Evolutionary conservation across 2,113 vertebrate species (phyloP).

Genomic region (Nycticryphes semicollaris): DNA sequence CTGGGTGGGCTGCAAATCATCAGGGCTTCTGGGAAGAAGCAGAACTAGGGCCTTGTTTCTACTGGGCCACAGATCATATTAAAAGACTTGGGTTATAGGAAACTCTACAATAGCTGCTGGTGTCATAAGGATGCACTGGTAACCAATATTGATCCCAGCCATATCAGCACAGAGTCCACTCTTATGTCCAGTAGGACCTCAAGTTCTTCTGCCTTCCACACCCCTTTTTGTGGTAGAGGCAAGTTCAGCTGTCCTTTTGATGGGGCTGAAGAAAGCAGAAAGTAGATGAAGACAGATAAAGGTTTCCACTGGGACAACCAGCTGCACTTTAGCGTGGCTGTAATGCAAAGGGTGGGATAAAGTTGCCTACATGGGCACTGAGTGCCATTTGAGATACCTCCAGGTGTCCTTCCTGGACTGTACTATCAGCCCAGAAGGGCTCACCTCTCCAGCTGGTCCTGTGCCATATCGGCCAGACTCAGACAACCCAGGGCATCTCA

Average conservation of each 20-base stretch:
- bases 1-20: background rate
- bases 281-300: background rate
- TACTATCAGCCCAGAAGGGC: background rate
- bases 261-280: background rate
- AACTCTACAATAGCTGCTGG: background rate
- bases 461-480: background rate
- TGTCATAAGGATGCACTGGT: background rate
- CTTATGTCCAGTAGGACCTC: background rate
- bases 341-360: background rate
- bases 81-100: background rate
- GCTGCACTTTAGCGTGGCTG: background rate
- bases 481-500: background rate
- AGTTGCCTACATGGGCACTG: background rate
- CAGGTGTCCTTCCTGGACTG: too few species aligned
- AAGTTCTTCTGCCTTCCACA: background rate
- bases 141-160: background rate
- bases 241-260: background rate
- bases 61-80: background rate
- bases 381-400: background rate
- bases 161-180: background rate
- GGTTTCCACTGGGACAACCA: background rate
- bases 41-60: background rate
- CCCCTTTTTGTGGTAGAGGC: fast-evolving
- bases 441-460: background rate
- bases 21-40: background rate